These are phyloP conservation scores for Thera obeliscata DNA, from an alignment of 2,888 invertebrate species.

Conservation along the genomic window DNA sequence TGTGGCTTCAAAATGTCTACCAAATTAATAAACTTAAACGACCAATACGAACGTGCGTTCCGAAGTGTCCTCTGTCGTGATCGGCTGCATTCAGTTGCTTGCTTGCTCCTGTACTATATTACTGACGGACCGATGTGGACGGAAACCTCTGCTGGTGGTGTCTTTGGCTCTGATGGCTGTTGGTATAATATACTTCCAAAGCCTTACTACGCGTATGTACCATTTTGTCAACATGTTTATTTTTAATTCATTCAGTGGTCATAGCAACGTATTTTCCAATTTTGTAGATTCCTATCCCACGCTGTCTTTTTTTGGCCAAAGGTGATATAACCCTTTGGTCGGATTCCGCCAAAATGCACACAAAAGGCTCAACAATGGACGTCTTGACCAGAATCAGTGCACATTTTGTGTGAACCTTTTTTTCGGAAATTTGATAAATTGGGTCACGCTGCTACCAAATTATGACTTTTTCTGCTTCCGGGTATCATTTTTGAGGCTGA, in stretches of 20 bases:
- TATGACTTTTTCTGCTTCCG: constrained; percentile 25
- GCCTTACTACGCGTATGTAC: too few relatives aligned
- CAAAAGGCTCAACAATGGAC: constrained; percentile 71
- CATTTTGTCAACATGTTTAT: too few relatives aligned
- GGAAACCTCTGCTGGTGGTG: constrained; percentile 32
- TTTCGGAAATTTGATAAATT: constrained; percentile 52
- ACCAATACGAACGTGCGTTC: constrained; percentile 33
- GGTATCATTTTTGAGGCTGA: constrained; percentile 10
- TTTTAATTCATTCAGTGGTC: neutral
- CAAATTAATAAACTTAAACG: neutral
- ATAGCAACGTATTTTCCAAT: neutral
- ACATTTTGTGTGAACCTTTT: constrained; percentile 65
- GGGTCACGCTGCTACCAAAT: constrained; percentile 34
- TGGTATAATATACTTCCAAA: constrained; percentile 16
- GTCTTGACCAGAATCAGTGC: constrained; percentile 79
- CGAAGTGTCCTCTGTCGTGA: constrained; percentile 32
- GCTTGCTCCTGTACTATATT: constrained; percentile 29
- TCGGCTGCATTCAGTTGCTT: constrained; percentile 31
- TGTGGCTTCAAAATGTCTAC: too few relatives aligned
- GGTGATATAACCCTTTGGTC: constrained; percentile 75
- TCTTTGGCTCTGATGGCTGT: constrained; percentile 30
- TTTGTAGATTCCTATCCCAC: constrained; percentile 57
- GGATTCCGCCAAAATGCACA: constrained; percentile 57
- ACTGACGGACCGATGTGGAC: constrained; percentile 34
- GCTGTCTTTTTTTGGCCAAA: constrained; percentile 73